These are phyloP conservation scores for Lepisosteus oculatus DNA, from an alignment of 2,113 vertebrate genomes.

Conservation along the genomic window DNA sequence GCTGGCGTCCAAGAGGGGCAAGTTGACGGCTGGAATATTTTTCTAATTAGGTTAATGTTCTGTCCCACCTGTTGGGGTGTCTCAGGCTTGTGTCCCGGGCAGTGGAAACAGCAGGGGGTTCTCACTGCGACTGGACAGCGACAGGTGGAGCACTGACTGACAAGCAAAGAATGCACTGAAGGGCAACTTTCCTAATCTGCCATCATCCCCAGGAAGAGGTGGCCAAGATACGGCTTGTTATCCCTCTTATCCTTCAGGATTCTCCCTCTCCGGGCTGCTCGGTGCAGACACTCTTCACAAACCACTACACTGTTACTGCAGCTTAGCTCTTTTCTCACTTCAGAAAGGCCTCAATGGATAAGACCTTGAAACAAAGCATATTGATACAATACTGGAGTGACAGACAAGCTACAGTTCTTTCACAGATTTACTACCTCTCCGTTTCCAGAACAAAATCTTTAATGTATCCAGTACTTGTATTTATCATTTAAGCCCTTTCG, in stretches of 20 bases:
- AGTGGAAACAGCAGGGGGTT: neutral
- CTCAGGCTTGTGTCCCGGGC: neutral
- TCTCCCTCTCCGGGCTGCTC: neutral
- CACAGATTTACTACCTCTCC: too few species aligned
- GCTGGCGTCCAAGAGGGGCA: neutral
- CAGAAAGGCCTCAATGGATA: too few species aligned
- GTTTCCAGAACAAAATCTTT: too few species aligned
- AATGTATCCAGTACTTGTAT: too few species aligned
- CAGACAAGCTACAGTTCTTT: too few species aligned
- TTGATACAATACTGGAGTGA: too few species aligned
- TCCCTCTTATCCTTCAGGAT: neutral
- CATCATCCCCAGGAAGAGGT: neutral
- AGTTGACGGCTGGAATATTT: neutral
- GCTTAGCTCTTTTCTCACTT: too few species aligned
- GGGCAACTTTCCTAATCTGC: neutral
- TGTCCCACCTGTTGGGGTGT: neutral
- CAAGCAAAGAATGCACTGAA: neutral
- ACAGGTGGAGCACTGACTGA: neutral
- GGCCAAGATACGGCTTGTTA: neutral
- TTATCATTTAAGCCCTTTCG: too few species aligned
- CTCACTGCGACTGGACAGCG: neutral
- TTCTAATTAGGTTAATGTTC: slow-evolving; percentile 1
- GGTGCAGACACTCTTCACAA: too few species aligned
- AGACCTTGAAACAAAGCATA: too few species aligned
- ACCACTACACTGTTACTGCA: too few species aligned